A percentile compares a stretch with the other conserved stretches of the same genome.
These are phyloP conservation scores for Platalea minor DNA, from an alignment of 2,797 vertebrate species.

Conservation along the genomic window DNA sequence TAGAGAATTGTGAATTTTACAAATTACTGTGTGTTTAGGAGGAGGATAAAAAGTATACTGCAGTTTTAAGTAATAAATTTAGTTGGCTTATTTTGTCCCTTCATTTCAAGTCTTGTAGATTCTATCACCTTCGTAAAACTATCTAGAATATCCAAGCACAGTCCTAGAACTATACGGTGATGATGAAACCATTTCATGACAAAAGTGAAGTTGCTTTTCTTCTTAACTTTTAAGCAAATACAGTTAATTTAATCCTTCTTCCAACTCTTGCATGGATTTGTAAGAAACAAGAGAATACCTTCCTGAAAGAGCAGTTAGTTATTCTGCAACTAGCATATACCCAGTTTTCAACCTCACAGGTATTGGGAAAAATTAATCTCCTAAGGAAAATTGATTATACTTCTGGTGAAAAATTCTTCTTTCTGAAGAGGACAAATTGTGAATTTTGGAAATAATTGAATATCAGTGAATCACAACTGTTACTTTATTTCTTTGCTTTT, in stretches of 20 bases:
- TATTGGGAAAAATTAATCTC: not conserved
- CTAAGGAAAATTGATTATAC: not conserved
- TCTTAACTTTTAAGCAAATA: not conserved
- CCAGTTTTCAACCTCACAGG: not conserved
- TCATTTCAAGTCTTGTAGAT: not conserved
- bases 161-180: not conserved
- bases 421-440: not conserved
- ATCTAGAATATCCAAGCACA: not conserved
- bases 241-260: not conserved
- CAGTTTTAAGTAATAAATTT: not conserved
- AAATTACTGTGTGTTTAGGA: not conserved
- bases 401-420: not conserved
- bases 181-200: not conserved
- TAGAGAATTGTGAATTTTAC: not conserved
- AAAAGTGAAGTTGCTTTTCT: not conserved
- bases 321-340: not conserved
- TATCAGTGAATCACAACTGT: not conserved
- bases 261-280: not conserved
- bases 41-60: not conserved
- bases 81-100: not conserved
- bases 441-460: not conserved
- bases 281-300: not conserved
- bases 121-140: not conserved
- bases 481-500: not conserved
- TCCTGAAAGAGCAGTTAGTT: not conserved